phyloP scores from a whole-genome alignment of 2,113 vertebrate genomes.

The Petrocephalus microphthalmus region DNA sequence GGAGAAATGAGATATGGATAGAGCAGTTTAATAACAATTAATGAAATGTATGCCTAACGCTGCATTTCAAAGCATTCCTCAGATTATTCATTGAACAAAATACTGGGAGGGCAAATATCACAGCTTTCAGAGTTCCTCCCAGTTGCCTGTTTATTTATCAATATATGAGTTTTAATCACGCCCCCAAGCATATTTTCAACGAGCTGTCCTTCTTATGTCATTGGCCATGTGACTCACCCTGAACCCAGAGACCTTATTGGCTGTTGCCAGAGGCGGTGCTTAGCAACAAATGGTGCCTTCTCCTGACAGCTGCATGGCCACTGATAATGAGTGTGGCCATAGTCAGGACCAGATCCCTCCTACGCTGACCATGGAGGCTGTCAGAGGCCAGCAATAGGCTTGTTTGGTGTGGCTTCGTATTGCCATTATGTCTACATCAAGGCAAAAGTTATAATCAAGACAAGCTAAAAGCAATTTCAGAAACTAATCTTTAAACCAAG shows the following conservation, averaged over 20 bases:
- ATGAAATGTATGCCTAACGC: not conserved
- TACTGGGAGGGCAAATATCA: no score
- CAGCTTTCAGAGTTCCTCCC: not conserved
- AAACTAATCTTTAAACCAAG: not conserved
- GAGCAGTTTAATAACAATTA: not conserved
- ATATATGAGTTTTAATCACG: not conserved
- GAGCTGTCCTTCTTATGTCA: not conserved
- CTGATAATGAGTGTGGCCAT: conserved; percentile 17
- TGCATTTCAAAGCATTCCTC: not conserved
- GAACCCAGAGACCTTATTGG: conserved; percentile 16
- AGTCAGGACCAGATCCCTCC: not conserved
- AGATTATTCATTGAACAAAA: no score
- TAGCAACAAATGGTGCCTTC: conserved; percentile 31
- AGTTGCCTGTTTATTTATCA: not conserved
- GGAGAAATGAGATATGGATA: not conserved
- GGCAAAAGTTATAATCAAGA: not conserved
- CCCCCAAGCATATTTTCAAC: not conserved
- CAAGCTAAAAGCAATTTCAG: not conserved
- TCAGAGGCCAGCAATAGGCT: not conserved
- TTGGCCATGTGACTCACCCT: conserved; percentile 16
- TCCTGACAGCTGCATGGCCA: conserved; percentile 18
- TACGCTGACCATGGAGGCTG: not conserved
- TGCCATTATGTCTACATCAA: not conserved
- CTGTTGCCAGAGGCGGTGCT: conserved; percentile 24
- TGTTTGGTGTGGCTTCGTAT: not conserved